A percentile compares a stretch with the other conserved stretches of the same genome.
These are phyloP conservation scores for Smutsia gigantea DNA, from an alignment of 2,797 vertebrate species.

Conservation along the genomic window DNA sequence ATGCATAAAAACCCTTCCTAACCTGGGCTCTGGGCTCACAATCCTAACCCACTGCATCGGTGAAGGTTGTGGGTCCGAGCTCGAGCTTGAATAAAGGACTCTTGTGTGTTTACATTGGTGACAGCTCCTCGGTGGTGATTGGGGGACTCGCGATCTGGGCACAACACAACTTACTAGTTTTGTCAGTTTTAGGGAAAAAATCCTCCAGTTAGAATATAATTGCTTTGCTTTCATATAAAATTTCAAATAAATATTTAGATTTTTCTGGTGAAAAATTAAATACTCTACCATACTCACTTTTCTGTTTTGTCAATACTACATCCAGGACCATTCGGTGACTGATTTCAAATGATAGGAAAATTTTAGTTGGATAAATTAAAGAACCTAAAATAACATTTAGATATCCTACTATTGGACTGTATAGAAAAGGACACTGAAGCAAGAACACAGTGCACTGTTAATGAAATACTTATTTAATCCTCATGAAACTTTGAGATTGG, in stretches of 20 bases:
- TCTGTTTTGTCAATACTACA: background rate
- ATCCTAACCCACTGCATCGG: no score
- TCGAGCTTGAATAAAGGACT: no score
- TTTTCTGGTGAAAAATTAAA: background rate
- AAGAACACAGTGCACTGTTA: background rate
- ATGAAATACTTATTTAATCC: background rate
- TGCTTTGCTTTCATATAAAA: background rate
- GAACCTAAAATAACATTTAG: background rate
- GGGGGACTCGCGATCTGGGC: no score
- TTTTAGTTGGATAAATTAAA: slow-evolving; percentile 9
- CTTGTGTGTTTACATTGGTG: no score
- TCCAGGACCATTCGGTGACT: background rate
- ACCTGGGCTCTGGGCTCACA: no score
- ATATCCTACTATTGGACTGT: background rate
- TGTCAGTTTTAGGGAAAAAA: background rate
- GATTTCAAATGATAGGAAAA: background rate
- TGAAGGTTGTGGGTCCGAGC: no score
- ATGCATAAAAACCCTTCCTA: no score
- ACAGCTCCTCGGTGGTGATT: no score
- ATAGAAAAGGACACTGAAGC: background rate
- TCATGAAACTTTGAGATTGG: background rate
- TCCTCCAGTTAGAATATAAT: background rate
- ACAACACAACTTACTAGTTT: background rate
- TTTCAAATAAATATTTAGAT: background rate
- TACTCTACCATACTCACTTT: background rate